These are phyloP conservation scores for Busseola fusca DNA, from an alignment of 2,888 invertebrate species.

Conservation along the genomic window DNA sequence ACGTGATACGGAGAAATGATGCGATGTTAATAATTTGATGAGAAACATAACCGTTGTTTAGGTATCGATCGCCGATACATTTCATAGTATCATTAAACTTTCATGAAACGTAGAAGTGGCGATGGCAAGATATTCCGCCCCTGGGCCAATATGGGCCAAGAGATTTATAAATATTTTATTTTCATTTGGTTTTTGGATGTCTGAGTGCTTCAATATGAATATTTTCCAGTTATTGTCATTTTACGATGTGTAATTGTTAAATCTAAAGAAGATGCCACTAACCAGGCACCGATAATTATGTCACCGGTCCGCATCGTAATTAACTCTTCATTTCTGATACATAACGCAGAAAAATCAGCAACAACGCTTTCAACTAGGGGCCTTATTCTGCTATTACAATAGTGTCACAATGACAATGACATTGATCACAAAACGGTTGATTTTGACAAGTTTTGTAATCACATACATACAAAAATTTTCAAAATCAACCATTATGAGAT, in stretches of 20 bases:
- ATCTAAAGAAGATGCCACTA: not conserved
- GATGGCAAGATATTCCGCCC: slow-evolving; percentile 44
- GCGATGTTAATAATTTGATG: slow-evolving; percentile 26
- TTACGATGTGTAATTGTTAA: not conserved
- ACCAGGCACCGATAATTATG: not conserved
- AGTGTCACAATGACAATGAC: no score
- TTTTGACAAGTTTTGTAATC: no score
- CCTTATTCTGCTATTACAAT: no score
- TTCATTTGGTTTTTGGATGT: slow-evolving; percentile 10
- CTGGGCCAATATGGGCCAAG: slow-evolving; percentile 33
- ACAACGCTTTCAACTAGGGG: not conserved
- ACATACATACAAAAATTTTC: no score
- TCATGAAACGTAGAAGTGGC: slow-evolving; percentile 65
- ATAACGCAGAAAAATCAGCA: not conserved
- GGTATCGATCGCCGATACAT: slow-evolving; percentile 60
- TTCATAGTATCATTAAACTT: slow-evolving; percentile 68
- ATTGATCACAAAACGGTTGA: no score
- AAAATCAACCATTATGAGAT: no score
- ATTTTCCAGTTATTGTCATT: not conserved
- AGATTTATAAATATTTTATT: slow-evolving; percentile 40
- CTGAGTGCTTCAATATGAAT: not conserved
- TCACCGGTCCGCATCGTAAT: not conserved
- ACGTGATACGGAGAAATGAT: slow-evolving; percentile 19
- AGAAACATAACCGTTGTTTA: slow-evolving; percentile 40
- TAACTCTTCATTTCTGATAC: not conserved